Percentiles rank a stretch among this genome's conserved stretches.
Evolutionary conservation across 2,888 invertebrate genomes (phyloP).

Genomic region (Apamea epomidion): DNA sequence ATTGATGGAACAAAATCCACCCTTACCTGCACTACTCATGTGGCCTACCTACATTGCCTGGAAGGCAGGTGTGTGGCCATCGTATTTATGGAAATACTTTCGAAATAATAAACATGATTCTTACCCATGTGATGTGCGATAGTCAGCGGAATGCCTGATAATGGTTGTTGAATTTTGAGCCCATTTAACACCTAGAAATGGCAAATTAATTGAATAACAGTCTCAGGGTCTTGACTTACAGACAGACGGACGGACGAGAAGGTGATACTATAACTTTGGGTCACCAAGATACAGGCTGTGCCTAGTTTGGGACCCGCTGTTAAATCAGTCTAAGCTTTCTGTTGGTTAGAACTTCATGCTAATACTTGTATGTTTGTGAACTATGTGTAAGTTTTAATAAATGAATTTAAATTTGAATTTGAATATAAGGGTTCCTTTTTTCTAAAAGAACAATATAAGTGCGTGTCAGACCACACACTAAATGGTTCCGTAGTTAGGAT

Average conservation of each 20-base stretch:
- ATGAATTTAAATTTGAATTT: too few species aligned
- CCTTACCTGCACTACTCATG: background rate
- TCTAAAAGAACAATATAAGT: background rate
- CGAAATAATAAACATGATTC: constrained; percentile 26
- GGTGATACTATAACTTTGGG: background rate
- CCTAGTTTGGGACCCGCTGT: too few species aligned
- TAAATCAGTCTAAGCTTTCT: too few species aligned
- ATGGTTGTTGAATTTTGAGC: constrained; percentile 83
- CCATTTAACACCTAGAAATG: constrained; percentile 82
- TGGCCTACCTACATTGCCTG: background rate
- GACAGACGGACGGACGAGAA: background rate
- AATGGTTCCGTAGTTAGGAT: background rate
- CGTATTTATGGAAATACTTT: background rate
- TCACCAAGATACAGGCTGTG: too few species aligned
- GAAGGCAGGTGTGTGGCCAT: background rate
- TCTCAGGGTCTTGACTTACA: background rate
- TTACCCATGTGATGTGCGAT: constrained; percentile 88
- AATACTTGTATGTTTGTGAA: too few species aligned
- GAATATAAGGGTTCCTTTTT: background rate
- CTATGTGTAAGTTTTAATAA: too few species aligned
- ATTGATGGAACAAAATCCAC: background rate
- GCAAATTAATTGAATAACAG: background rate
- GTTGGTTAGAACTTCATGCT: too few species aligned
- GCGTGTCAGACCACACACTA: background rate
- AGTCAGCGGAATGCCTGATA: constrained; percentile 84